Base-by-base conservation (phyloP, 2,888 invertebrate species). In the Dasysyrphus albostriatus region DNA sequence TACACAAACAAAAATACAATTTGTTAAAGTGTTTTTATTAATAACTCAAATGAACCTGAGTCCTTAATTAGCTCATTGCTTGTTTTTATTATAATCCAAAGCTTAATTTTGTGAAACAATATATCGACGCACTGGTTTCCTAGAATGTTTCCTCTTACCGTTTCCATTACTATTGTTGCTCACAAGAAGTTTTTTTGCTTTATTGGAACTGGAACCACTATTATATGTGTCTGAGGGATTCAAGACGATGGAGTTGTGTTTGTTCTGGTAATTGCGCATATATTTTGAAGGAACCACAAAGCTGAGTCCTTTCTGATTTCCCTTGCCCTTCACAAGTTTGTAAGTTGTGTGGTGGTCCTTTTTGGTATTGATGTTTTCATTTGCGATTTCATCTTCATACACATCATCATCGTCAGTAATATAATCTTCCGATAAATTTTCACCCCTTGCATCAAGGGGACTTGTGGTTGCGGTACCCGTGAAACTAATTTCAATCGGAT, bases 221-320 rank as follows among this genome's bases (percentile, higher is more conserved):
- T 78, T 87, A 65, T 70, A 78, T 0, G 42, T 29, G 6, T 9
- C 39, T 10, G 82, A 67, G 3, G 67, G 85, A 24, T 87, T 83
- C 16, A 83, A 58, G 8, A 54, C 58, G 12, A 87, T 0, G 7
- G 74, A 37, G 37, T 90, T 90, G 70, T 91, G 91, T 6, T 92
- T 92, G 56, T 90, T 91, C 85, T 90, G 90, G 88, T 92, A 92
- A 83, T 91, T 91, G 58, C 90, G 89, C 10, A 90, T 89, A 58
- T 92, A 91, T 12, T 90, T 89, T 3, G 90, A 89, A 2, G 92
- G 92, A 14, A 92, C 88, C 1, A 91, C 90, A 1, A 92, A 90
- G 47, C 89, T 90, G 47, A 92, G 85, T 65, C 88, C 61, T 76
- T 91, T 89, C 7, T 90, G 89, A 3, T 72, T 88, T 16, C 87